Base-by-base conservation (phyloP, 2,797 vertebrate genomes). In the Myotis pilosus region DNA sequence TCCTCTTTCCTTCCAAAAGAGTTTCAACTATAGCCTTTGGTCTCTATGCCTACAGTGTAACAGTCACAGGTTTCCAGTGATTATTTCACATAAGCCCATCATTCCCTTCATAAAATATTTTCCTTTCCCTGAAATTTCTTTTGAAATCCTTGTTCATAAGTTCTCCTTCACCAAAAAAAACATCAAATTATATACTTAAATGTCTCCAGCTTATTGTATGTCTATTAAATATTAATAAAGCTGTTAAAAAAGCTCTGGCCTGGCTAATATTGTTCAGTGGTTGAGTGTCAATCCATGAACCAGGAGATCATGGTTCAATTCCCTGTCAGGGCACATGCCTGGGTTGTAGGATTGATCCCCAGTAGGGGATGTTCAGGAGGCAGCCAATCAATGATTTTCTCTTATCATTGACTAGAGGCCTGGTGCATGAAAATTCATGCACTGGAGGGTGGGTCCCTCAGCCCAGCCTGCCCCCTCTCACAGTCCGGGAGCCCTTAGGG, bases 111-210 rank as follows among this genome's bases (percentile, higher is more conserved):
- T 30, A 83, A 94, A 22, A 22, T 57, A 41, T n/a, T n/a, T 83
- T 69, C 2, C 6, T 92, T 87, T 92, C 30, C 47, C 53, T 76
- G 30, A 89, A 86, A 72, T 66, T 28, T 90, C 36, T 41, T 38
- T 53, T 47, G 16, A 75, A 81, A 53, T 62, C 10, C 44, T 92
- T 41, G 36, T 25, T 80, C 33, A 33, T 69, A 44, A 84, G 38
- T 72, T 89, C 47, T 78, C 22, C 5, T 86, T n/a, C 41, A 80
- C 11, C 78, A 69, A 28, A 88, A 28, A 88, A 96, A 90, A 71
- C 1, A 83, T 74, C 30, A 74, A 53, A 33, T 20, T 69, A 9
- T 76, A 13, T 15, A 74, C 22, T 38, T 47, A 86, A 81, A 66
- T 55, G 60, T 5, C 22, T 83, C 53, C 5, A 44, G 12, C 83